Evolutionary conservation across 2,113 vertebrate species (phyloP).

Genomic region (Semnornis frantzii): DNA sequence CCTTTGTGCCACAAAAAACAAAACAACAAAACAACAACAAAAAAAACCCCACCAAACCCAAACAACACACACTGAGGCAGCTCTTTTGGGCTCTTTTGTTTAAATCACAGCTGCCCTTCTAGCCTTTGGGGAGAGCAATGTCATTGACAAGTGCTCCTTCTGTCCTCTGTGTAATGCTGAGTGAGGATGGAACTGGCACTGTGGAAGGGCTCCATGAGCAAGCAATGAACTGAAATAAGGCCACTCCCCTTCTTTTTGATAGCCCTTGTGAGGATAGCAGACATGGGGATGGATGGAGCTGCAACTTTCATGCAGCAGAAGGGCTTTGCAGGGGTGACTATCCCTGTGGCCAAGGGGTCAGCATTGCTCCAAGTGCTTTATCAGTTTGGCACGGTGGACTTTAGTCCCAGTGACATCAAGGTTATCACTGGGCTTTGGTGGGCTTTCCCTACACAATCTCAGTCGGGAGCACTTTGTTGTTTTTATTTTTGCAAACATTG

Average conservation of each 20-base stretch:
- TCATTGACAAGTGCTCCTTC: not conserved
- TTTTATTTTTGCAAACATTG: not conserved
- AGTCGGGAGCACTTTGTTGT: rapidly evolving
- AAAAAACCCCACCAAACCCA: too few species aligned
- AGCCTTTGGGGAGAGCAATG: not conserved
- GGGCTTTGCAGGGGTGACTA: not conserved
- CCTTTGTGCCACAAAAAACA: not conserved
- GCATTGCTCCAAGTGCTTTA: not conserved
- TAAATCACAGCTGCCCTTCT: not conserved
- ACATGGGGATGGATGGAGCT: not conserved
- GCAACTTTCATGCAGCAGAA: rapidly evolving
- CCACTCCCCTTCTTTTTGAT: not conserved
- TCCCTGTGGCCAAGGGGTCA: not conserved
- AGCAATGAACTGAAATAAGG: rapidly evolving
- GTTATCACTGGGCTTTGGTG: not conserved
- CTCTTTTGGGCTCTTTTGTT: not conserved
- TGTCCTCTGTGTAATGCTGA: rapidly evolving
- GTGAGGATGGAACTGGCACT: not conserved
- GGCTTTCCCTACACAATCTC: not conserved
- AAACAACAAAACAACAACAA: too few species aligned
- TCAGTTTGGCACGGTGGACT: not conserved
- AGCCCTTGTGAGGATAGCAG: not conserved
- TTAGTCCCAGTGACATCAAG: not conserved
- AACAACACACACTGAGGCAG: not conserved
- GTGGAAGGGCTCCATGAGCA: not conserved